Conservation (phyloP, 2,888 invertebrate genomes). For the Cephus nigrinus region DNA sequence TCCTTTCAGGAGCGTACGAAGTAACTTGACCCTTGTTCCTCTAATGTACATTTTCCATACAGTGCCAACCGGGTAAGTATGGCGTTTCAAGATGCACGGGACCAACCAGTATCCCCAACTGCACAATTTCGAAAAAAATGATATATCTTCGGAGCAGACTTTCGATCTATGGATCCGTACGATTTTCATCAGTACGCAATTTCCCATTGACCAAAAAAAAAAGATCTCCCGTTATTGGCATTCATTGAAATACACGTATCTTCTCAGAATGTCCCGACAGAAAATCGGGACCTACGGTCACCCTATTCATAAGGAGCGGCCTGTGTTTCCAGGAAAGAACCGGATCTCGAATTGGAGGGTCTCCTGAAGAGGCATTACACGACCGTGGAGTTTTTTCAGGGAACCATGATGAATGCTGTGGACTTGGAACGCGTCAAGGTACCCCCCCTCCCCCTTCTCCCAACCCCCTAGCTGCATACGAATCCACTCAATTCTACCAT, state of each 20-base stretch:
- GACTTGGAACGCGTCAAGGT: constrained; percentile 99
- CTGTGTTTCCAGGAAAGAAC: constrained; percentile 92
- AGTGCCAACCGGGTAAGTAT: background rate
- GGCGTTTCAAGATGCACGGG: background rate
- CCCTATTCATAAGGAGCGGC: constrained; percentile 59
- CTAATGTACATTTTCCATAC: background rate
- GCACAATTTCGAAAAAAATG: too few species aligned
- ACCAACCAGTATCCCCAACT: background rate
- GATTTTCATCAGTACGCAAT: background rate
- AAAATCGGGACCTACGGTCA: background rate
- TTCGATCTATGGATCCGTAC: too few species aligned
- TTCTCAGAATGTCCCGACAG: background rate
- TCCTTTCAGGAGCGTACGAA: background rate
- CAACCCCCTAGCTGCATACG: constrained; percentile 19
- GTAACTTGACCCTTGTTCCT: background rate
- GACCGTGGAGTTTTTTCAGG: constrained; percentile 99
- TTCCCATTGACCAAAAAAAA: background rate
- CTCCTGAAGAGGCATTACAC: constrained; percentile 99
- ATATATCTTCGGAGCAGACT: background rate
- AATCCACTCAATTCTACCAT: constrained; percentile 7
- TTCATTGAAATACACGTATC: background rate
- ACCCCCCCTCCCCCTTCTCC: constrained; percentile 66
- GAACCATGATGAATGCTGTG: constrained; percentile 99
- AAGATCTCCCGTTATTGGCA: background rate
- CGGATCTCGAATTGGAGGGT: constrained; percentile 99